Percentiles rank a stretch among this genome's conserved stretches.
phyloP scores from a whole-genome alignment of 2,888 invertebrate genomes.

The Folsomia candida region DNA sequence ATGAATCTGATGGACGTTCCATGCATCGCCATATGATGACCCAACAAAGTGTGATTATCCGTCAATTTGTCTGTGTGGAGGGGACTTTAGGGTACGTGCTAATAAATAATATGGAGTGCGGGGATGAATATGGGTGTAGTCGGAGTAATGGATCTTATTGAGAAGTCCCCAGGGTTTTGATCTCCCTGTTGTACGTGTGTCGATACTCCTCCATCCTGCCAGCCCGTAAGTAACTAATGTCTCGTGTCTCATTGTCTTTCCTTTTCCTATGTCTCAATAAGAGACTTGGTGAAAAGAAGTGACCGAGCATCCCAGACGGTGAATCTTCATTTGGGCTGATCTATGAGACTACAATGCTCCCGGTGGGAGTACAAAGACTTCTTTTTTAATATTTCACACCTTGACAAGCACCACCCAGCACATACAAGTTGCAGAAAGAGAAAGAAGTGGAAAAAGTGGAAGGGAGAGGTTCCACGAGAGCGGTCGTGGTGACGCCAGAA shows the following conservation, averaged over 20 bases:
- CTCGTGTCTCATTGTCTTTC: background rate
- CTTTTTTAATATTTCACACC: constrained; percentile 49
- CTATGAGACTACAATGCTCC: constrained; percentile 49
- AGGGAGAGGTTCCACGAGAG: background rate
- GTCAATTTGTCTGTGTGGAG: too few relatives aligned
- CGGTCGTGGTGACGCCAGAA: background rate
- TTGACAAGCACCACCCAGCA: constrained; percentile 39
- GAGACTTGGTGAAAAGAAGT: constrained; percentile 15
- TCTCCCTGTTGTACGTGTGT: background rate
- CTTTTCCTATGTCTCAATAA: constrained; percentile 1
- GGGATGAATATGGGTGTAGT: constrained; percentile 15
- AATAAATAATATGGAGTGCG: constrained; percentile 17
- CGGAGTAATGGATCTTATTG: constrained; percentile 41
- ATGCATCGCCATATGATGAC: too few relatives aligned
- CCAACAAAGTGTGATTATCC: too few relatives aligned
- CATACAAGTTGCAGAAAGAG: constrained; percentile 4
- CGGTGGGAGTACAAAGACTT: constrained; percentile 48
- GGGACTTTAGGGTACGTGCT: too few relatives aligned
- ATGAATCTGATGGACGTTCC: too few relatives aligned
- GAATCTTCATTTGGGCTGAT: constrained; percentile 50
- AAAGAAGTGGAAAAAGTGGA: constrained; percentile 3
- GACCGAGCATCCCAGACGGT: constrained; percentile 42
- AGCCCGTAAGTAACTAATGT: background rate
- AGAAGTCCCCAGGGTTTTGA: constrained; percentile 33
- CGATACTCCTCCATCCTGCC: background rate